phyloP scores from a whole-genome alignment of 1,140 invertebrate species.

The Sycobia sp. region DNA sequence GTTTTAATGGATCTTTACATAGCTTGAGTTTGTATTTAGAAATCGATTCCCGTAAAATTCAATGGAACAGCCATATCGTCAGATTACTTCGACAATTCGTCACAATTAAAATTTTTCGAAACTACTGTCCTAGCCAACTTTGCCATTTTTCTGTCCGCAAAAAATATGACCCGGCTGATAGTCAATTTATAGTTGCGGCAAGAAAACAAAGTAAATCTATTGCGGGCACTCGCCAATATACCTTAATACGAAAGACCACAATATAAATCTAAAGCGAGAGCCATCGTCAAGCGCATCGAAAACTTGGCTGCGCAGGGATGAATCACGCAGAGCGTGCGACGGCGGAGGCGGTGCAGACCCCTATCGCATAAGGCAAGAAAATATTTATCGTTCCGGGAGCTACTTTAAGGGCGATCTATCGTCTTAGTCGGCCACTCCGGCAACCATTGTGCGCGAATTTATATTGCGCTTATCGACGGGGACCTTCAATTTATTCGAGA shows the following conservation, averaged over 20 bases:
- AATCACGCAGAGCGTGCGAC: not conserved
- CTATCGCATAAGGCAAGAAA: not conserved
- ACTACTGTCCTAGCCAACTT: too few species aligned
- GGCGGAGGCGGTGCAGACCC: not conserved
- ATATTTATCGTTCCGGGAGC: not conserved
- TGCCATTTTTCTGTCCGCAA: too few species aligned
- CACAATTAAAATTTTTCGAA: too few species aligned
- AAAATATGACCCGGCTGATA: too few species aligned
- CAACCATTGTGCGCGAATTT: too few species aligned
- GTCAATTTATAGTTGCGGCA: too few species aligned
- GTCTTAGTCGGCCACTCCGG: not conserved
- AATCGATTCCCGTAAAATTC: too few species aligned
- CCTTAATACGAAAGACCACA: not conserved
- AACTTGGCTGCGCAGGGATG: not conserved
- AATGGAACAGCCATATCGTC: not conserved
- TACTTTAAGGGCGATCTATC: not conserved
- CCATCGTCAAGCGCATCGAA: constrained; percentile 2
- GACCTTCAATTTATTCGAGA: too few species aligned
- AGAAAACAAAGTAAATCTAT: not conserved
- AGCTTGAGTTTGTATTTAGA: too few species aligned
- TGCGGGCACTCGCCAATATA: not conserved
- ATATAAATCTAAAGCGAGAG: not conserved
- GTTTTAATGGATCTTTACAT: too few species aligned
- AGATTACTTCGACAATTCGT: not conserved
- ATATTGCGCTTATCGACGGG: too few species aligned